Evolutionary conservation across 1,140 invertebrate genomes (phyloP), one percentile per base, ranked within the genome.

Genomic region (Wasmannia auropunctata): DNA sequence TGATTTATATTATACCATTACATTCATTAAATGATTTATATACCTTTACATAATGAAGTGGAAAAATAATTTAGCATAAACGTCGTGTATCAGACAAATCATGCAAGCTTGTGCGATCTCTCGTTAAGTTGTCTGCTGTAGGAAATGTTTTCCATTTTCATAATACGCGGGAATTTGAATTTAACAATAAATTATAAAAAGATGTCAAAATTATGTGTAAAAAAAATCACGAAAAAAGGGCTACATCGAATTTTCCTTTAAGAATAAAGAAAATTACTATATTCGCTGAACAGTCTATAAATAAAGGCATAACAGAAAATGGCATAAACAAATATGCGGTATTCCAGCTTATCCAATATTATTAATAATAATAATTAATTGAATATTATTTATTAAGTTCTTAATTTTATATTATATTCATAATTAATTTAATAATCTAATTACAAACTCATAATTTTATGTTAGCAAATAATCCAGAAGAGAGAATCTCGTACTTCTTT

Each of bases 21-120:
- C 14, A 58, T 37, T 63, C 37, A 40, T 77, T 63, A 37, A 37
- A 40, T 58, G 22, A 75, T 75, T 75, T 75, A 74, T 54, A 25
- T 19, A n/a, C 25, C 3, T 16, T 8, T 75, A 14, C 14, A 58
- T 37, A 28, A 34, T 56, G 0, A 58, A 25, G 1, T 54, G 16
- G 22, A 58, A 58, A 40, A 75, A 75, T 58, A 75, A 40, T 58
- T 56, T 37, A 25, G 19, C n/a, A 19, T 40, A 2, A 1, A n/a
- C n/a, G 0, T 58, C 51, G 0, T 37, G 14, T 7, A 25, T 58
- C 22, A 14, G 0, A 22, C 1, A 37, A 75, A 40, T n/a, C 4
- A 25, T 40, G 19, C 8, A 75, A 40, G 37, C 28, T 75, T 75
- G 0, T n/a, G 11, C 22, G 19, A 43, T 10, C n/a, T 25, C 28